Percentiles rank a stretch among this genome's conserved stretches.
These are phyloP conservation scores for Acridotheres tristis DNA, from an alignment of 2,797 vertebrate genomes.

Conservation along the genomic window DNA sequence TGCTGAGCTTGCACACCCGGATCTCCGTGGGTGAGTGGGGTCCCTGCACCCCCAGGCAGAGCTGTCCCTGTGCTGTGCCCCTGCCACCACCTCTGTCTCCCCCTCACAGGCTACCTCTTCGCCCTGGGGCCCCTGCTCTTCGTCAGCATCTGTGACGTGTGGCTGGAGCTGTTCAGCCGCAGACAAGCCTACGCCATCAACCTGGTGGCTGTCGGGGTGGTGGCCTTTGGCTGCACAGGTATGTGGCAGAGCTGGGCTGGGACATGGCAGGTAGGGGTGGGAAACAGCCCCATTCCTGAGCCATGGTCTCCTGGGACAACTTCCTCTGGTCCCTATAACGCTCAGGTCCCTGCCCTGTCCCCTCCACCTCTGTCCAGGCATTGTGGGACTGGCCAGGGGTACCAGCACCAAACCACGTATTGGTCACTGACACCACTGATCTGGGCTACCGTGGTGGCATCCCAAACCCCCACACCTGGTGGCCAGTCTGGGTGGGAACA, in stretches of 20 bases:
- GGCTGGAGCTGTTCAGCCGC: slow-evolving; percentile 90
- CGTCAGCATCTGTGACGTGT: slow-evolving; percentile 92
- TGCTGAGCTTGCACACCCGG: slow-evolving; percentile 91
- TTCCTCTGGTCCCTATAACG: fast-evolving
- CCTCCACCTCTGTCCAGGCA: not conserved
- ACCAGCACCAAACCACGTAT: fast-evolving
- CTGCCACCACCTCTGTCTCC: not conserved
- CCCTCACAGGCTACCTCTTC: slow-evolving; percentile 86
- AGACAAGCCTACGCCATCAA: slow-evolving; percentile 90
- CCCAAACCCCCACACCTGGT: not conserved
- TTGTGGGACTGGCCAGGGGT: fast-evolving
- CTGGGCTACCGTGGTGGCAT: not conserved
- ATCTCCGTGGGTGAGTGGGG: slow-evolving; percentile 88
- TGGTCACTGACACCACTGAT: fast-evolving
- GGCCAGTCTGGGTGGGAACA: not conserved
- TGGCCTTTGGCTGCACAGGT: slow-evolving; percentile 98
- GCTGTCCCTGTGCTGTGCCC: fast-evolving
- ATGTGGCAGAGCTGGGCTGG: slow-evolving; percentile 25
- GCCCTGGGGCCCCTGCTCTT: slow-evolving; percentile 93
- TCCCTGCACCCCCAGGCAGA: not conserved
- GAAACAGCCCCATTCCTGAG: not conserved
- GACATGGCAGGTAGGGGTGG: not conserved
- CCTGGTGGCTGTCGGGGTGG: slow-evolving; percentile 90
- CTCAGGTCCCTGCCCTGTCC: fast-evolving
- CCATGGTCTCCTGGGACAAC: fast-evolving